These are phyloP conservation scores for Plemyria rubiginata DNA, from an alignment of 2,888 invertebrate genomes.

Conservation along the genomic window DNA sequence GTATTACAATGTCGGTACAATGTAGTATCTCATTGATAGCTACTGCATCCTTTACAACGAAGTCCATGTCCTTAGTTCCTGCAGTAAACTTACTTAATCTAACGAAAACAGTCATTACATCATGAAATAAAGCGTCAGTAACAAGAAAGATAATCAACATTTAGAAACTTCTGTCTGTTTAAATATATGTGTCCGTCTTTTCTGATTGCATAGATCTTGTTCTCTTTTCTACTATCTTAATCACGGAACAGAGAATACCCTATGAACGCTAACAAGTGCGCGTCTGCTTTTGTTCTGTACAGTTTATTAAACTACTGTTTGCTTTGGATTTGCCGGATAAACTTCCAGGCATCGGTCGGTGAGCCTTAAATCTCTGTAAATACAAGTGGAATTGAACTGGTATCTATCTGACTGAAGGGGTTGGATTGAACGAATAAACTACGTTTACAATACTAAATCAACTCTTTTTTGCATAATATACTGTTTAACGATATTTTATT, in stretches of 20 bases:
- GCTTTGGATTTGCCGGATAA: constrained; percentile 51
- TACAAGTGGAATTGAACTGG: constrained; percentile 30
- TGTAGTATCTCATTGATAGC: too few species aligned
- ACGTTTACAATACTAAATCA: not conserved
- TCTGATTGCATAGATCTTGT: constrained; percentile 37
- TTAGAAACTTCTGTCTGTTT: too few species aligned
- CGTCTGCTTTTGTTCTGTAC: constrained; percentile 55
- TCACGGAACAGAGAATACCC: too few species aligned
- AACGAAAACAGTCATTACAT: too few species aligned
- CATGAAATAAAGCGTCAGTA: too few species aligned
- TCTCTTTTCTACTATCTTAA: constrained; percentile 79
- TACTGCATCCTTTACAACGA: too few species aligned
- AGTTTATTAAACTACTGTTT: constrained; percentile 57
- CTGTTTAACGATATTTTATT: too few species aligned
- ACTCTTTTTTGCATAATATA: not conserved
- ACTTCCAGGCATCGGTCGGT: constrained; percentile 37
- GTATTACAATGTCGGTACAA: too few species aligned
- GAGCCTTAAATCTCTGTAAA: constrained; percentile 35
- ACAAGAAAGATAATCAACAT: too few species aligned
- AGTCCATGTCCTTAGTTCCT: too few species aligned
- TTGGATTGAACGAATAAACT: constrained; percentile 21
- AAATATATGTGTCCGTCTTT: not conserved
- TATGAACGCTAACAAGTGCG: constrained; percentile 64
- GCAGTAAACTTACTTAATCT: too few species aligned
- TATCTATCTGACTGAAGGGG: constrained; percentile 19